These are phyloP conservation scores for Calonectris borealis DNA, from an alignment of 2,113 vertebrate species.

Conservation along the genomic window DNA sequence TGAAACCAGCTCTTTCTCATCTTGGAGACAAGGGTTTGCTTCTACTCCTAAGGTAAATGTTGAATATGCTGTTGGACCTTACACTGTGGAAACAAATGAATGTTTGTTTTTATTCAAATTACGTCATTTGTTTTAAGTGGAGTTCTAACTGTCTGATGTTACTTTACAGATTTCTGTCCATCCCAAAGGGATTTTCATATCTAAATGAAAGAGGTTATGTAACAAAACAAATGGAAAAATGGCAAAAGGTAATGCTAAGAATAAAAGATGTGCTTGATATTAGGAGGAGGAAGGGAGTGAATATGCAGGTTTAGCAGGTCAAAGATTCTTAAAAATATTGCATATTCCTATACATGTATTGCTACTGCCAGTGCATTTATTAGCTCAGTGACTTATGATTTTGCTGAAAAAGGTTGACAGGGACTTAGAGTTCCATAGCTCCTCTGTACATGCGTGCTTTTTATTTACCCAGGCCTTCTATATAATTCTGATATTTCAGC, in stretches of 20 bases:
- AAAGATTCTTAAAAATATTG: not conserved
- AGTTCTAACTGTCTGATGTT: not conserved
- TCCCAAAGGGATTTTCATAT: slow-evolving; percentile 98
- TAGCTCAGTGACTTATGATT: not conserved
- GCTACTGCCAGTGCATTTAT: not conserved
- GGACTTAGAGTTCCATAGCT: not conserved
- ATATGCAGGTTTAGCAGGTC: not conserved
- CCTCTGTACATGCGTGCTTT: not conserved
- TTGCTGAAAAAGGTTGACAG: not conserved
- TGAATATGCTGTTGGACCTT: not conserved
- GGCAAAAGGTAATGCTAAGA: slow-evolving; percentile 90
- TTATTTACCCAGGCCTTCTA: not conserved
- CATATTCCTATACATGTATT: rapidly evolving
- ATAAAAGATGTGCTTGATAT: not conserved
- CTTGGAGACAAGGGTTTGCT: slow-evolving; percentile 97
- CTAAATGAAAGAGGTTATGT: slow-evolving; percentile 97
- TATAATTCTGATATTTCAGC: not conserved
- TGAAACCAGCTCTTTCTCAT: slow-evolving; percentile 97
- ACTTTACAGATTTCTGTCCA: slow-evolving; percentile 91
- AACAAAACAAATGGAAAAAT: slow-evolving; percentile 96
- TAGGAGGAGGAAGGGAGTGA: not conserved
- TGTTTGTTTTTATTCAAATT: not conserved
- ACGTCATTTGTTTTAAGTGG: not conserved
- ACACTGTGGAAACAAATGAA: not conserved
- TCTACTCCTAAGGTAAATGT: slow-evolving; percentile 88